These are phyloP conservation scores for Cyprinella venusta DNA, from an alignment of 2,797 vertebrate genomes.

Conservation along the genomic window DNA sequence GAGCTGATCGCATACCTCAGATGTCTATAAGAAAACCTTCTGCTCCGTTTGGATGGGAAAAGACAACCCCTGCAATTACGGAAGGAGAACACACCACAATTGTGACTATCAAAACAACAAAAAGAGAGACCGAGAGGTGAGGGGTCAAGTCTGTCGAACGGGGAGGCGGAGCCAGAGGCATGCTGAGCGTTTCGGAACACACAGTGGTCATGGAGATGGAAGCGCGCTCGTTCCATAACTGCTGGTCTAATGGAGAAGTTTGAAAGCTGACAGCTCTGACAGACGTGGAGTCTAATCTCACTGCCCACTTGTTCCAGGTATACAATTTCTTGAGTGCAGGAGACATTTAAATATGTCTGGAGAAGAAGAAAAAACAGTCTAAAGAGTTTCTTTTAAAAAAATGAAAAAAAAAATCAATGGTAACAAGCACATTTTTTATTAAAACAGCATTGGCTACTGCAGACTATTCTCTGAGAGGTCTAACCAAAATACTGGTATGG, in stretches of 20 bases:
- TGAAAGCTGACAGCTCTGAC: constrained; percentile 37
- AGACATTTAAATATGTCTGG: constrained; percentile 19
- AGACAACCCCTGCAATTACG: constrained; percentile 46
- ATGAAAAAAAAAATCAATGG: background rate
- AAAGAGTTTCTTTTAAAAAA: background rate
- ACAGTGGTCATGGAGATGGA: constrained; percentile 40
- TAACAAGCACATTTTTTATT: constrained; percentile 22
- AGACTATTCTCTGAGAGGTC: constrained; percentile 1
- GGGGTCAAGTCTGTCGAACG: constrained; percentile 24
- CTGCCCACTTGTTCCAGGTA: constrained; percentile 36
- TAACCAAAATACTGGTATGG: background rate
- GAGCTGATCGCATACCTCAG: constrained; percentile 9
- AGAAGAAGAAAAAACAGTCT: background rate
- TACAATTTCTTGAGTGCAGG: constrained; percentile 27
- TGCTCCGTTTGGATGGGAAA: background rate
- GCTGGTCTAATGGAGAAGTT: constrained; percentile 32
- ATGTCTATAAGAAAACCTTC: constrained; percentile 10
- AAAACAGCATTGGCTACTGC: background rate
- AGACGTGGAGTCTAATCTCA: constrained; percentile 19
- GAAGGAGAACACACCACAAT: constrained; percentile 4
- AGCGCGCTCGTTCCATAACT: background rate
- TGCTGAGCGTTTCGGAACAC: constrained; percentile 31
- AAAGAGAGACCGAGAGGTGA: constrained; percentile 33
- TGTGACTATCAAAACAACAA: constrained; percentile 32
- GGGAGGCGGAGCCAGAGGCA: constrained; percentile 38